A percentile compares a stretch with the other conserved stretches of the same genome.
Conservation (phyloP, 2,797 vertebrate genomes). For the Schizopygopsis malacanthus region DNA sequence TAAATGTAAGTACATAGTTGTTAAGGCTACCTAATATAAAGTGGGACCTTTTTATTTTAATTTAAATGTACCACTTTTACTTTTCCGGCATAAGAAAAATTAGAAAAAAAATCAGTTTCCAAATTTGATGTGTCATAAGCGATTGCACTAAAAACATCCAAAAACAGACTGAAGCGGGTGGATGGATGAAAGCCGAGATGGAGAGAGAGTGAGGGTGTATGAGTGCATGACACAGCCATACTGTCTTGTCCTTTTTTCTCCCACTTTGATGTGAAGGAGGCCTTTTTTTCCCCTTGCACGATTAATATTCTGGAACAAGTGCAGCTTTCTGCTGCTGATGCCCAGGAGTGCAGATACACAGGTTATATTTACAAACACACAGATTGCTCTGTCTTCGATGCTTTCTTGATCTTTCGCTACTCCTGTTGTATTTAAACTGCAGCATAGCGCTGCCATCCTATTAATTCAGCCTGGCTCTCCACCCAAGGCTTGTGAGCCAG, state of each 20-base stretch:
- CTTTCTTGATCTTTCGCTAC: background rate
- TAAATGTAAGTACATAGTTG: too few relatives aligned
- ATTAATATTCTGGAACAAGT: slow-evolving; percentile 65
- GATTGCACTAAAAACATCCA: slow-evolving; percentile 67
- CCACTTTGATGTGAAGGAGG: slow-evolving; percentile 71
- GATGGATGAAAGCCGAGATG: slow-evolving; percentile 55
- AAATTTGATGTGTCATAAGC: slow-evolving; percentile 68
- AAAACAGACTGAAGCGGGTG: slow-evolving; percentile 66
- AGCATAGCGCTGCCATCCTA: background rate
- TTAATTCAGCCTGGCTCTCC: slow-evolving; percentile 47
- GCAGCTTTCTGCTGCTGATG: slow-evolving; percentile 26
- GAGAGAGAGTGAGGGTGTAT: slow-evolving; percentile 26
- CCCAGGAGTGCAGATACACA: slow-evolving; percentile 47
- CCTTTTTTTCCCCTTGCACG: slow-evolving; percentile 46
- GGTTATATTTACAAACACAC: slow-evolving; percentile 32
- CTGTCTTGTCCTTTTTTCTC: slow-evolving; percentile 65
- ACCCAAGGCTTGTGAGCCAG: slow-evolving; percentile 46
- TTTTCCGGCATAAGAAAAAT: slow-evolving; percentile 63
- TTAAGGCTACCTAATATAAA: too few relatives aligned
- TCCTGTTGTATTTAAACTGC: background rate
- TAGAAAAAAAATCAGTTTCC: slow-evolving; percentile 58
- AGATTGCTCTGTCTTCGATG: slow-evolving; percentile 28
- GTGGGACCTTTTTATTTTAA: background rate
- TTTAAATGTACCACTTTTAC: background rate
- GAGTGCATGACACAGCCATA: slow-evolving; percentile 62